Evolutionary conservation across 1,140 invertebrate genomes (phyloP).

Genomic region (Leptinotarsa lineolata): DNA sequence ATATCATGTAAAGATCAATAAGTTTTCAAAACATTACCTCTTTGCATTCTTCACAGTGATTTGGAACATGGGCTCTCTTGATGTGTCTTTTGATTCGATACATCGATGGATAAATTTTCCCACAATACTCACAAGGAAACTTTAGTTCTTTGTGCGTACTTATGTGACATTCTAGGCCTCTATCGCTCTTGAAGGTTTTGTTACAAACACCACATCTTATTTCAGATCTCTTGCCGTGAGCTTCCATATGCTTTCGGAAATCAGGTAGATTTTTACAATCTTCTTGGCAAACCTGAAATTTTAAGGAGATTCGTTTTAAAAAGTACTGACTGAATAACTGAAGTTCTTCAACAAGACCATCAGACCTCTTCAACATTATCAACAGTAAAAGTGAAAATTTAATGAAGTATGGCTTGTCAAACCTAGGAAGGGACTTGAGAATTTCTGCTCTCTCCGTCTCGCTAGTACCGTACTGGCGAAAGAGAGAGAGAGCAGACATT

Average conservation of each 20-base stretch:
- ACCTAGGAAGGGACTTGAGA: too few species aligned
- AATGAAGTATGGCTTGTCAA: too few species aligned
- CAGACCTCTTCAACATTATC: too few species aligned
- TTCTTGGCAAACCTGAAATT: slow-evolving; percentile 40
- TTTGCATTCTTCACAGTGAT: slow-evolving; percentile 44
- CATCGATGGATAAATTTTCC: slow-evolving; percentile 43
- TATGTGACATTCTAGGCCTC: slow-evolving; percentile 38
- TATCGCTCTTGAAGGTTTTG: slow-evolving; percentile 42
- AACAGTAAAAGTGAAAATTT: too few species aligned
- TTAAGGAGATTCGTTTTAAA: too few species aligned
- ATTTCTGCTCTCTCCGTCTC: too few species aligned
- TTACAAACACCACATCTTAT: slow-evolving; percentile 42
- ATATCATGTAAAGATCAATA: not conserved
- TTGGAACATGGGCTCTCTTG: slow-evolving; percentile 43
- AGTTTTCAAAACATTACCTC: slow-evolving; percentile 29
- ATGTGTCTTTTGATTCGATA: slow-evolving; percentile 45
- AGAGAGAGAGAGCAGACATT: too few species aligned
- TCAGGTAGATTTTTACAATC: slow-evolving; percentile 33
- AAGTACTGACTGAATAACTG: too few species aligned
- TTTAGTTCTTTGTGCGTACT: slow-evolving; percentile 42
- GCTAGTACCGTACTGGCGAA: too few species aligned
- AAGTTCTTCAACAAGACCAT: too few species aligned
- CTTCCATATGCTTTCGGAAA: slow-evolving; percentile 34
- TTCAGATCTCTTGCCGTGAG: slow-evolving; percentile 37
- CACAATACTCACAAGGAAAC: slow-evolving; percentile 48